phyloP scores from a whole-genome alignment of 2,113 vertebrate species.

The Triplophysa siluroides region DNA sequence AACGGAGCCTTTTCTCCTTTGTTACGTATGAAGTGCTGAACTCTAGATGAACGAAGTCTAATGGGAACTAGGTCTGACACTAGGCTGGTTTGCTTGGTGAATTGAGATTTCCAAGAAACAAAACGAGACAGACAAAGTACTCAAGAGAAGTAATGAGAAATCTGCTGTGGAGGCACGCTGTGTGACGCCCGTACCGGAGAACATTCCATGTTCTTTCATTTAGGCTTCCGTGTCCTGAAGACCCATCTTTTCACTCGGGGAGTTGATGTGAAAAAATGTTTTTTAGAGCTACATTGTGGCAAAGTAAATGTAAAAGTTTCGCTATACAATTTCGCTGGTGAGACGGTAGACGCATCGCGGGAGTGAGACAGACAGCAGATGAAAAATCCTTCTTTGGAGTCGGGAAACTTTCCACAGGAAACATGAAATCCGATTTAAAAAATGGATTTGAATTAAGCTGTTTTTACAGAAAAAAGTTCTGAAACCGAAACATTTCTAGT shows the following conservation, averaged over 20 bases:
- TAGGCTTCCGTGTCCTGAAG: constrained; percentile 59
- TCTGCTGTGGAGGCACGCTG: constrained; percentile 59
- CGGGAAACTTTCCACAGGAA: constrained; percentile 68
- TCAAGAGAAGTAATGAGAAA: constrained; percentile 55
- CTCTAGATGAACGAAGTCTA: constrained; percentile 25
- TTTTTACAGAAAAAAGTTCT: not conserved
- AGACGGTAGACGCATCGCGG: not conserved
- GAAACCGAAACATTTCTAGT: no score
- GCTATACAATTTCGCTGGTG: constrained; percentile 49
- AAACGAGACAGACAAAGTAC: constrained; percentile 40
- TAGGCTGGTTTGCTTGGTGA: constrained; percentile 63
- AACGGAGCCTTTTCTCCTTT: constrained; percentile 20
- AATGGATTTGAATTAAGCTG: not conserved
- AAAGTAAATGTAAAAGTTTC: constrained; percentile 63
- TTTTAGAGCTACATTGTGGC: constrained; percentile 51
- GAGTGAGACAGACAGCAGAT: constrained; percentile 53
- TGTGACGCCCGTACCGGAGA: constrained; percentile 70
- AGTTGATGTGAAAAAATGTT: constrained; percentile 57
- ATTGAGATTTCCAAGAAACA: constrained; percentile 70
- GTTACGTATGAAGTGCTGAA: constrained; percentile 24
- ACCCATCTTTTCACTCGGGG: constrained; percentile 62
- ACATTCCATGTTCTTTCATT: constrained; percentile 64
- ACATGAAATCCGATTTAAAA: constrained; percentile 57
- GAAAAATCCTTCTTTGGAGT: constrained; percentile 57
- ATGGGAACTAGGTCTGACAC: constrained; percentile 39